Base-by-base conservation (phyloP, 1,140 invertebrate species). In the Trissolcus basalis region DNA sequence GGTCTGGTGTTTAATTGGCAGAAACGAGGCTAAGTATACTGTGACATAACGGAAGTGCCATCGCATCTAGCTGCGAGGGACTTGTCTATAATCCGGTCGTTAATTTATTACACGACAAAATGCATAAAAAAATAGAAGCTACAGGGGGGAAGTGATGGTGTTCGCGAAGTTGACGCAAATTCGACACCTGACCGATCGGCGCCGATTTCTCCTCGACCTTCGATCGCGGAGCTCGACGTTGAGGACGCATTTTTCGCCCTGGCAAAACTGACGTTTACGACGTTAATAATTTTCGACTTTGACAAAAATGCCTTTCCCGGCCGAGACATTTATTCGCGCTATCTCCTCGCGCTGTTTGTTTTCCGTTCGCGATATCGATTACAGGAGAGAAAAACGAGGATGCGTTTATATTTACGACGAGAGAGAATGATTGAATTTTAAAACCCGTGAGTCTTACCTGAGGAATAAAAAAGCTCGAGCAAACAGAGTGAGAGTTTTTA, bases 121-220 rank as follows among this genome's bases (percentile, higher is more conserved):
- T 35, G 50, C 7, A 14, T 16, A 43, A n/a, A 14, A 0, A 64
- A 49, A 54, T n/a, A n/a, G n/a, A 14, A 50, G 27, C 3, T 10
- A 50, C 11, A 12, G 12, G 50, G 41, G 35, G 13, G 4, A 35
- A 35, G 6, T 3, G 2, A 6, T 6, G 19, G 2, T 36, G 32
- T 51, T 58, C 15, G 16, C 54, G 33, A 36, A 16, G 32, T 35
- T 45, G 63, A 79, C 63, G 63, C 55, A 76, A 76, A 73, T 79
- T 79, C 69, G 73, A 79, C 68, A 60, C 58, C 60, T 70, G 68
- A 76, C 61, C 72, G 69, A 79, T 77, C 50, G 43, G 44, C 54
- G 56, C 44, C 70, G 54, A 60, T 44, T 69, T 45, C 48, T 32
- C 51, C 43, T 36, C 68, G 65, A 54, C 59, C 59, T 50, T 49